phyloP scores from a whole-genome alignment of 2,113 vertebrate species.

The Ciconia boyciana region DNA sequence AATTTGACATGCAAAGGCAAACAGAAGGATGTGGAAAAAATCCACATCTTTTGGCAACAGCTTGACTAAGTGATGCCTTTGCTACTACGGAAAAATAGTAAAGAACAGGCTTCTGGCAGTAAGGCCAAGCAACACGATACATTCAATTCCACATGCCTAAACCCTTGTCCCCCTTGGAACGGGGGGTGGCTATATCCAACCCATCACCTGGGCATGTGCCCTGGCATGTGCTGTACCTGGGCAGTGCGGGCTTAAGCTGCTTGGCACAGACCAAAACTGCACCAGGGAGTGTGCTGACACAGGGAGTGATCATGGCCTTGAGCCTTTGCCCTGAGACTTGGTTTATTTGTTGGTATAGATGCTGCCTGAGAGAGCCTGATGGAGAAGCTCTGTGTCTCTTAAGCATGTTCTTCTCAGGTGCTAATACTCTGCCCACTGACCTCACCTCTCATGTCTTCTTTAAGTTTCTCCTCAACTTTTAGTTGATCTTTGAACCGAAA shows the following conservation, averaged over 20 bases:
- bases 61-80: neutral
- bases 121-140: neutral
- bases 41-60: neutral
- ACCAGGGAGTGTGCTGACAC: neutral
- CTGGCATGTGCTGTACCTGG: neutral
- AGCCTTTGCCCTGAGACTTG: neutral
- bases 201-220: neutral
- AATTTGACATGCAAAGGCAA: neutral
- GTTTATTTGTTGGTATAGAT: neutral
- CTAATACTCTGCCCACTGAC: rapidly evolving
- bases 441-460: neutral
- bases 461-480: neutral
- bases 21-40: neutral
- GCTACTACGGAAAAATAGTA: neutral
- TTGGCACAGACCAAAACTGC: neutral
- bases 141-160: neutral
- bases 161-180: neutral
- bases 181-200: neutral
- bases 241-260: neutral
- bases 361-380: neutral
- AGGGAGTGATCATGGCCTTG: neutral
- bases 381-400: neutral
- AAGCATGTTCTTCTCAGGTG: neutral
- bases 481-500: neutral
- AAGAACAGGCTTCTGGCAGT: neutral